Evolutionary conservation across 2,113 vertebrate genomes (phyloP), one percentile per base, ranked within the genome.

Genomic region (Oreochromis tanganicae): DNA sequence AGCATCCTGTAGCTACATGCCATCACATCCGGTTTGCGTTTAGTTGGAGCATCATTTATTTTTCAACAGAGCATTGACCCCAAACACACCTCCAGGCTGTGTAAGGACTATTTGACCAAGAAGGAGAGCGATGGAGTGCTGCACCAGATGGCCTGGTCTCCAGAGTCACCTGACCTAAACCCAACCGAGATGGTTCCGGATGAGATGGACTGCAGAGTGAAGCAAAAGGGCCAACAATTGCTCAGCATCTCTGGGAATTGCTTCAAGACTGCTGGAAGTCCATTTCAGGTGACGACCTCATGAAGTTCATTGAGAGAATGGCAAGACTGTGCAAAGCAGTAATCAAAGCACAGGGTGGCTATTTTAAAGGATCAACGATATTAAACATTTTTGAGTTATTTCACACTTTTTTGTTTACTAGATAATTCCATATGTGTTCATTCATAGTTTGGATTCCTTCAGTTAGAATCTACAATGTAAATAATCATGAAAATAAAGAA

Each of bases 281-380:
- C 13, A 29, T 7, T 29, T 59, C 13, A 59, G 56, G 56, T 59
- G 56, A 59, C 13, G 2, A 29, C 12, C 55, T 29, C 12, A 57
- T 29, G 7, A 57, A 57, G 56, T 24, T 57, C 24, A 57, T 16
- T 3, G 56, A 57, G 24, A 29, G 56, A 57, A 57, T 57, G 7
- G 12, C 56, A 59, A 1, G 24, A 59, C 4, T 59, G 56, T 59
- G 56, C 4, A 59, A 59, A 59, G 24, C 24, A 59, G 56, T 2
- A 16, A 5, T 59, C 0, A 59, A 59, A 59, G 24, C 56, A 59
- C 29, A 59, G 13, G 56, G 24, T 2, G 24, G 24, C 0, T 59
- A 16, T 29, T 29, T 29, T 29, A 29, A 59, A 59, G 56, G 29
- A 59, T 29, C 24, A 9, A 59, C 0, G 12, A 57, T 57, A 57